Evolutionary conservation across 2,888 invertebrate genomes (phyloP), one percentile per base, ranked within the genome.

Genomic region (Oasisia sp.): DNA sequence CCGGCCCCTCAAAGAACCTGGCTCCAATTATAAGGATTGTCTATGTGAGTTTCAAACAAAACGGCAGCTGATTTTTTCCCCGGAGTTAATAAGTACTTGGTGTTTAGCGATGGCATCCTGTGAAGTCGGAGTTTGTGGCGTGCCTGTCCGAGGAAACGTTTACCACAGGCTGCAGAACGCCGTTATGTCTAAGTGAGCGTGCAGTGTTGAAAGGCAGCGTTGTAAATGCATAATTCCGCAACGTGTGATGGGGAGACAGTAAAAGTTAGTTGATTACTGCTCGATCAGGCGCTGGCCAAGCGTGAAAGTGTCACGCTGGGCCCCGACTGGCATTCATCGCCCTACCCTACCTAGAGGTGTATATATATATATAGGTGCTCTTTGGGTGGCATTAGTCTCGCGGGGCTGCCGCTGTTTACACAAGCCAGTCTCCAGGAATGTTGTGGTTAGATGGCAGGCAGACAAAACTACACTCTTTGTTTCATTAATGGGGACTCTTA

Each of bases 201-300:
- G 74, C 74, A 74, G 74, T 74, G 74, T 74, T 74, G n/a, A 74
- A 74, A 74, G 74, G n/a, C 74, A 27, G n/a, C 7, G 74, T 74
- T 74, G 74, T 74, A 74, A 74, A 74, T 74, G n/a, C 74, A 74
- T 74, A 74, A 74, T 74, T 74, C n/a, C 74, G 27, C 8, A n/a
- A 74, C 27, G 74, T 74, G 27, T 27, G 74, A 74, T 74, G 74
- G 74, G 27, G 7, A n/a, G 74, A 74, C 74, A 74, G 74, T 74
- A 74, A 74, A 74, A 74, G 74, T 74, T 74, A 74, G 27, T 74
- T 74, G 74, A 74, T 74, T 74, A 74, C n/a, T 74, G 74, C 74
- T 74, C 74, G 74, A 74, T 74, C 74, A 74, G 74, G 74, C 27
- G 27, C 7, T 74, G n/a, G 74, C 74, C 74, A 74, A 27, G 74